Percentiles rank a stretch among this genome's conserved stretches.
Conservation (phyloP, 1,140 invertebrate genomes). For the Vanessa tameamea region DNA sequence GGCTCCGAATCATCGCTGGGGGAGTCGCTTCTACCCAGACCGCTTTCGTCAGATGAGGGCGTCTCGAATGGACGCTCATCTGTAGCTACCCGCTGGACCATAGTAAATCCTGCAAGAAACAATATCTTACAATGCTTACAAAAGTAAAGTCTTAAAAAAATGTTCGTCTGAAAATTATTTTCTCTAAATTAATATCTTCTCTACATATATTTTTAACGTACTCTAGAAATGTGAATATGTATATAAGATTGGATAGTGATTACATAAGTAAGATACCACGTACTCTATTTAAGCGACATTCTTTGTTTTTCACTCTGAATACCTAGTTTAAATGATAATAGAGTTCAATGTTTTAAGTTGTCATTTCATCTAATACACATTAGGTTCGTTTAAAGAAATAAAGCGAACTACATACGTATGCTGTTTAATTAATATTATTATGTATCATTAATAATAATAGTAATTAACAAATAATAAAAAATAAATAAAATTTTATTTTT, state of each 20-base stretch:
- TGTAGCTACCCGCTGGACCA: slow-evolving; percentile 70
- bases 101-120: slow-evolving; percentile 53
- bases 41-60: slow-evolving; percentile 72
- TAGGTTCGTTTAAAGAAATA: not conserved
- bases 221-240: no score
- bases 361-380: slow-evolving; percentile 17
- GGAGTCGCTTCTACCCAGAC: slow-evolving; percentile 64
- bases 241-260: no score
- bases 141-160: no score
- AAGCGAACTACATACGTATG: not conserved
- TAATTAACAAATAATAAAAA: no score
- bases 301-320: not conserved
- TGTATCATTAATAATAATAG: not conserved
- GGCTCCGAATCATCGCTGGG: slow-evolving; percentile 68
- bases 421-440: not conserved
- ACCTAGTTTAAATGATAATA: not conserved
- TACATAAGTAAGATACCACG: no score
- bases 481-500: no score
- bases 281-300: no score
- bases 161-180: no score
- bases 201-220: no score
- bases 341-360: slow-evolving; percentile 20
- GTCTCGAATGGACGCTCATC: slow-evolving; percentile 75
- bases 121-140: not conserved
- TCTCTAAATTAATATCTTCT: no score